Conservation (phyloP, 2,888 invertebrate species). For the Pyrrhia umbra region DNA sequence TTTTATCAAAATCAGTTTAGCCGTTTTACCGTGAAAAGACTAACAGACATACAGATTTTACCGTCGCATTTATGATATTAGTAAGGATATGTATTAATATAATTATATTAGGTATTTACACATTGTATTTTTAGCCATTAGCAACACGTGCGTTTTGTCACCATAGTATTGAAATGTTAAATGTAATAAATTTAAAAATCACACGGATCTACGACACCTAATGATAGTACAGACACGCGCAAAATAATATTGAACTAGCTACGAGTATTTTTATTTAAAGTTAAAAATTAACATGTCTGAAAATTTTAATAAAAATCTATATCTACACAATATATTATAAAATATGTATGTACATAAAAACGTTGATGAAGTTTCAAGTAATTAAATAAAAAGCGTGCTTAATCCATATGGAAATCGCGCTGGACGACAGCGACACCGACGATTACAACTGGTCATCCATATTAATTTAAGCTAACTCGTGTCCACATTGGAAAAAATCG, state of each 20-base stretch:
- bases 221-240: slow-evolving; percentile 75
- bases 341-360: slow-evolving; percentile 7
- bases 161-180: slow-evolving; percentile 73
- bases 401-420: slow-evolving; percentile 76
- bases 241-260: slow-evolving; percentile 37
- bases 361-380: slow-evolving; percentile 49
- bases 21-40: too few species aligned
- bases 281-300: too few species aligned
- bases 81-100: too few species aligned
- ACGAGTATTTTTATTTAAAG: not conserved
- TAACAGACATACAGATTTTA: too few species aligned
- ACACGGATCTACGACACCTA: slow-evolving; percentile 74
- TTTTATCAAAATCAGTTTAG: too few species aligned
- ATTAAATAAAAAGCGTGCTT: slow-evolving; percentile 55
- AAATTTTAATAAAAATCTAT: too few species aligned
- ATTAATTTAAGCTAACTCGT: slow-evolving; percentile 74
- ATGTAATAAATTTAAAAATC: slow-evolving; percentile 78
- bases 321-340: too few species aligned
- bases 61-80: too few species aligned
- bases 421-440: slow-evolving; percentile 69
- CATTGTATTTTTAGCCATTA: slow-evolving; percentile 47
- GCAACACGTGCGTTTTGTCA: slow-evolving; percentile 76
- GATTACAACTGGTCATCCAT: slow-evolving; percentile 83
- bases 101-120: too few species aligned
- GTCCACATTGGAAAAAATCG: slow-evolving; percentile 67